Evolutionary conservation across 1,140 invertebrate species (phyloP).

Genomic region (Eupristina koningsbergeri): DNA sequence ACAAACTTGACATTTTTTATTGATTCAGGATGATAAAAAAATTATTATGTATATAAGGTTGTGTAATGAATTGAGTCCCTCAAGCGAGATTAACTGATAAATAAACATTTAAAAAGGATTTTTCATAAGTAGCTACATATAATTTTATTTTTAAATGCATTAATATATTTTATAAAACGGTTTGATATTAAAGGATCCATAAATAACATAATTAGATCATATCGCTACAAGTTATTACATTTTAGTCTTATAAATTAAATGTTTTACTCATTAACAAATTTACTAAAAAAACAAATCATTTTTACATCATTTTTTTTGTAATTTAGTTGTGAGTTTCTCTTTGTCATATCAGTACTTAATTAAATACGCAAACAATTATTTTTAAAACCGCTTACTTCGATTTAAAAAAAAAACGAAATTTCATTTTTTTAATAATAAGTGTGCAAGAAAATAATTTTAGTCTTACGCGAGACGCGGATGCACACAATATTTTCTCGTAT

Average conservation of each 20-base stretch:
- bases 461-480: slow-evolving; percentile 28
- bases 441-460: slow-evolving; percentile 20
- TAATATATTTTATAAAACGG: background rate
- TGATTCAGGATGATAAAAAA: slow-evolving; percentile 61
- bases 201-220: slow-evolving; percentile 38
- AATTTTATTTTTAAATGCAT: slow-evolving; percentile 36
- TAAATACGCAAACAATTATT: background rate
- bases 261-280: background rate
- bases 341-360: slow-evolving; percentile 16
- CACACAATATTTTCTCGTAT: slow-evolving; percentile 36
- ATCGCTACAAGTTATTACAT: slow-evolving; percentile 18
- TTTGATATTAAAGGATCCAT: background rate
- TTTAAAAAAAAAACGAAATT: slow-evolving; percentile 3
- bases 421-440: background rate
- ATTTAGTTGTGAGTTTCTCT: background rate
- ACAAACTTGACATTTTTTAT: slow-evolving; percentile 66
- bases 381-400: slow-evolving; percentile 12
- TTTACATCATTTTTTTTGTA: background rate
- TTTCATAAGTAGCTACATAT: slow-evolving; percentile 36
- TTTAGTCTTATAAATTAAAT: slow-evolving; percentile 14
- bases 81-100: slow-evolving; percentile 13
- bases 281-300: slow-evolving; percentile 23
- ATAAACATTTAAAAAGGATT: slow-evolving; percentile 49
- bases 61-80: background rate
- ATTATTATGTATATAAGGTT: slow-evolving; percentile 51